These are phyloP conservation scores for Melanotaenia trifasciata DNA, from an alignment of 2,797 vertebrate species.

Conservation along the genomic window DNA sequence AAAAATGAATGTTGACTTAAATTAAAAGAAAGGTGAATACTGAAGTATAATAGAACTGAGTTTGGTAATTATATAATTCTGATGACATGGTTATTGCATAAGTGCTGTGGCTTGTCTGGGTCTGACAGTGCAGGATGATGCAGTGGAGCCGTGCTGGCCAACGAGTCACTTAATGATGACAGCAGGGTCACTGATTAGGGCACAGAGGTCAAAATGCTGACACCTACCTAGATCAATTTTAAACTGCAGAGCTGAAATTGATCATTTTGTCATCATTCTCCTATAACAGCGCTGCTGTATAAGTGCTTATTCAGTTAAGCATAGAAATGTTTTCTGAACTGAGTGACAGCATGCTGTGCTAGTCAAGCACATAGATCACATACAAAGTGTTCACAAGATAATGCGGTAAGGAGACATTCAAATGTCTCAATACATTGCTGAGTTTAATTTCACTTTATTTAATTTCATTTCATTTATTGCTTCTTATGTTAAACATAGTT, in stretches of 20 bases:
- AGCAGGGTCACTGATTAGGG: conserved; percentile 30
- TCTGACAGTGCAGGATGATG: conserved; percentile 4
- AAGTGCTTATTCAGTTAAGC: conserved; percentile 31
- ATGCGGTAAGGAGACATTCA: background rate
- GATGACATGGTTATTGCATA: conserved; percentile 50
- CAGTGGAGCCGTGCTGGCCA: conserved; percentile 24
- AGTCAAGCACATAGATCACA: background rate
- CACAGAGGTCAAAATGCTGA: conserved; percentile 5
- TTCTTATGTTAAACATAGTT: too few relatives aligned
- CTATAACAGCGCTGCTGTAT: conserved; percentile 6
- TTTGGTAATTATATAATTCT: conserved; percentile 61
- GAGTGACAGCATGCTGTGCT: background rate
- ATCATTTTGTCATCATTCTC: conserved; percentile 42
- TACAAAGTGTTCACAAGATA: background rate
- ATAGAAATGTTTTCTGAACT: background rate
- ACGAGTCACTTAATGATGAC: conserved; percentile 15
- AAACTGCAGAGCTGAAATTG: conserved; percentile 17
- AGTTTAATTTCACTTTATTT: background rate
- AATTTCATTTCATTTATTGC: background rate
- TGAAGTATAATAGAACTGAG: conserved; percentile 15
- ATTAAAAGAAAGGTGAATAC: background rate
- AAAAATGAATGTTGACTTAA: background rate
- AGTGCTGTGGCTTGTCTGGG: conserved; percentile 9
- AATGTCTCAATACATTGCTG: background rate
- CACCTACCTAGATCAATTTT: conserved; percentile 27